Evolutionary conservation across 2,797 vertebrate genomes (phyloP), one percentile per base, ranked within the genome.

Genomic region (Sternotherus odoratus): DNA sequence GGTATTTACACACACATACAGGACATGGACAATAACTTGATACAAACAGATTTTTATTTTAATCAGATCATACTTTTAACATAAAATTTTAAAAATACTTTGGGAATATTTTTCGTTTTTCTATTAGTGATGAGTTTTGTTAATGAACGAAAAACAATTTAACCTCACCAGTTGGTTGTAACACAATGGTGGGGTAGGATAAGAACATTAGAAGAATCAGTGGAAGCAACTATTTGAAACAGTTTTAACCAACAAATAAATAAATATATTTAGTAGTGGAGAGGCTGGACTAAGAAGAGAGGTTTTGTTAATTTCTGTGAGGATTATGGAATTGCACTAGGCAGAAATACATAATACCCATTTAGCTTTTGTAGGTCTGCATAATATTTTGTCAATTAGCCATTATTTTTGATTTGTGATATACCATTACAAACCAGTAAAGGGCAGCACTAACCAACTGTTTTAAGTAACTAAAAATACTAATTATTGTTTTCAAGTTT

Each of bases 401-500:
- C 88, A 36, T 72, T 84, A 94, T 56, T 21, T 93, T 90, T 87
- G 92, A 93, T 96, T 96, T 96, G 94, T 95, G 95, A 89, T 97
- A 95, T 97, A 93, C 94, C 94, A 79, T 83, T 57, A 63, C 1
- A n/a, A 95, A 89, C 97, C 95, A 96, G 95, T 28, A 84, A 97
- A 98, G 93, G 95, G 95, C 95, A 97, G 96, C 90, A 97, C 88
- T 74, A 92, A 83, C 88, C 91, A 97, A 96, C 28, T 28, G 82
- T 96, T 97, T 92, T 86, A 69, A 79, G 87, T 96, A 82, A 88
- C 46, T 79, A 72, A 84, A 91, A 43, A 78, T 89, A 66, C 69
- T 87, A 82, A 91, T 96, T 94, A 89, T 74, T 87, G 48, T 93
- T 93, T 87, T 69, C 80, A 88, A 87, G 50, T 88, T 96, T 83